These are phyloP conservation scores for Oreocharis arfaki DNA, from an alignment of 2,113 vertebrate species.

Conservation along the genomic window DNA sequence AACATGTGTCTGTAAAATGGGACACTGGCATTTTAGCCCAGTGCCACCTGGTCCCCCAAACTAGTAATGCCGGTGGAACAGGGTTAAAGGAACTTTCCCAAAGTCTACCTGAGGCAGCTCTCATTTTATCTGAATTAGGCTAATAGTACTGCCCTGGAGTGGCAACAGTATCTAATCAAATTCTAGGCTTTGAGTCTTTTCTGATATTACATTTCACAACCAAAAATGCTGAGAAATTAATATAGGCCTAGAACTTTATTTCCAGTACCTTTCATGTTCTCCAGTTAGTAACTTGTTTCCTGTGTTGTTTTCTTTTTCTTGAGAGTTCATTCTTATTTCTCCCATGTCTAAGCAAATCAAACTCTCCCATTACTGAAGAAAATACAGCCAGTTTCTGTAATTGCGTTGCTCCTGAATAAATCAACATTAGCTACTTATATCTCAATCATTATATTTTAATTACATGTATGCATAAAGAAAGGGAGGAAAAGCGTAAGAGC, in stretches of 20 bases:
- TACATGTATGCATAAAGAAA: neutral
- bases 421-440: neutral
- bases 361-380: neutral
- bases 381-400: neutral
- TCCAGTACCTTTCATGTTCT: neutral
- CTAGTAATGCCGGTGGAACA: neutral
- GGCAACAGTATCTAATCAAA: neutral
- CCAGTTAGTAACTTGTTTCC: neutral
- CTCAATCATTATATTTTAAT: neutral
- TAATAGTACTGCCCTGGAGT: neutral
- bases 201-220: neutral
- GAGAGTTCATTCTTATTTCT: neutral
- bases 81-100: neutral
- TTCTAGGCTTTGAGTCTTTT: neutral
- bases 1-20: neutral
- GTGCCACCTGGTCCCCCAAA: neutral
- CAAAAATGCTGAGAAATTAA: neutral
- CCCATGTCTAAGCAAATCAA: neutral
- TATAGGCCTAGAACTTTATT: neutral
- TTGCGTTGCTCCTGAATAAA: neutral
- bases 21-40: neutral
- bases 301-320: neutral
- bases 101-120: neutral
- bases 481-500: neutral
- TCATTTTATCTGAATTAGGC: neutral